These are phyloP conservation scores for Triplophysa yarkandensis DNA, from an alignment of 2,797 vertebrate genomes.

Conservation along the genomic window DNA sequence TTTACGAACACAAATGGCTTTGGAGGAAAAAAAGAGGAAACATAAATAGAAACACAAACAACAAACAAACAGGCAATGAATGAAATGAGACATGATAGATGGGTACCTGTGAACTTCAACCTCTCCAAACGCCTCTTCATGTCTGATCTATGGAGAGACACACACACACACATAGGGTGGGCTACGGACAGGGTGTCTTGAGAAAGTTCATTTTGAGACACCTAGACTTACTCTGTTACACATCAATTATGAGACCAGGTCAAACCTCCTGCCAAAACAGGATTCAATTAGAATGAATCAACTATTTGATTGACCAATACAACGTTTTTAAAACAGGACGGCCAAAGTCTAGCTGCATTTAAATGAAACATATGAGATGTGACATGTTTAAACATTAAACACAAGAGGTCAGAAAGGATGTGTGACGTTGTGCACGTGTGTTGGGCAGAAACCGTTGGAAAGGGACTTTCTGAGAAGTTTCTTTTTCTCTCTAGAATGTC, in stretches of 20 bases:
- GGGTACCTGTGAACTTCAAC: slow-evolving; percentile 77
- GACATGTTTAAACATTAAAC: too few relatives aligned
- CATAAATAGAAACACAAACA: background rate
- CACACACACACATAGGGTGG: slow-evolving; percentile 40
- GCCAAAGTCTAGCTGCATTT: background rate
- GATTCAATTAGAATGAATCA: too few relatives aligned
- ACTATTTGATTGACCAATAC: too few relatives aligned
- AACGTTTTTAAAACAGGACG: background rate
- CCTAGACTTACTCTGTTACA: background rate
- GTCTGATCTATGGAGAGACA: slow-evolving; percentile 72
- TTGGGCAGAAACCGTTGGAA: too few relatives aligned
- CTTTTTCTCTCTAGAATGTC: too few relatives aligned
- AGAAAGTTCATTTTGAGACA: slow-evolving; percentile 7
- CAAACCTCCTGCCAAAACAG: too few relatives aligned
- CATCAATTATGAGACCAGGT: background rate
- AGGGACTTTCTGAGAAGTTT: too few relatives aligned
- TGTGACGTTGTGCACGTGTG: too few relatives aligned
- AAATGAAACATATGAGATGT: background rate
- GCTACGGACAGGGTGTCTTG: slow-evolving; percentile 28
- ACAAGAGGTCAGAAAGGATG: too few relatives aligned
- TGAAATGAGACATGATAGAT: slow-evolving; percentile 59
- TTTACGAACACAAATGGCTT: background rate
- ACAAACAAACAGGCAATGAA: slow-evolving; percentile 16
- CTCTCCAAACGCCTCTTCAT: slow-evolving; percentile 81
- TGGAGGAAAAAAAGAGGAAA: slow-evolving; percentile 4